Percentiles rank a stretch among this genome's conserved stretches.
phyloP scores from a whole-genome alignment of 2,888 invertebrate genomes.

The Erannis defoliaria region DNA sequence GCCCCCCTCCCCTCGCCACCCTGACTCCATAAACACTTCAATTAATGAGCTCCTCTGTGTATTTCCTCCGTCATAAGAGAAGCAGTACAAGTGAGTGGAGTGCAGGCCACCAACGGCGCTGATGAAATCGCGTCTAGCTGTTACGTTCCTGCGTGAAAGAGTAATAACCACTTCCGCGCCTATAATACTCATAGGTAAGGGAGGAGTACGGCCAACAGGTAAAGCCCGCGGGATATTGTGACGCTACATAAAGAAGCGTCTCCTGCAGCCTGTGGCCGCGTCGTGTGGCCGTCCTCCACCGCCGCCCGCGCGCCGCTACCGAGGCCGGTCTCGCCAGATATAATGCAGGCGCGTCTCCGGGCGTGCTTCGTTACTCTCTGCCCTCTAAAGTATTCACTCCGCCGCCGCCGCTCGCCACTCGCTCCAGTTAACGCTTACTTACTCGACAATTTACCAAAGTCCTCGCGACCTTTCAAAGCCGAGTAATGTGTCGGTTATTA shows the following conservation, averaged over 20 bases:
- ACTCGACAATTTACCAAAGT: slow-evolving; percentile 13
- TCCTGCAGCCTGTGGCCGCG: too few species aligned
- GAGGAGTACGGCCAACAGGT: not conserved
- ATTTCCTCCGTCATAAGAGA: slow-evolving; percentile 9
- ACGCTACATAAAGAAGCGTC: not conserved
- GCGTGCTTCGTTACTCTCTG: not conserved
- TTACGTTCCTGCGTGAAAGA: too few species aligned
- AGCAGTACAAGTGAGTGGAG: slow-evolving; percentile 6
- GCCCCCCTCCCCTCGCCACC: not conserved
- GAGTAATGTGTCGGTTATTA: slow-evolving; percentile 19
- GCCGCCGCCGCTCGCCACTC: slow-evolving; percentile 3
- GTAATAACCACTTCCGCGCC: too few species aligned
- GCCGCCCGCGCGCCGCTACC: not conserved
- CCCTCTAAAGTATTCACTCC: slow-evolving; percentile 5
- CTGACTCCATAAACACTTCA: slow-evolving; percentile 12
- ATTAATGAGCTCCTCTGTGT: slow-evolving; percentile 11
- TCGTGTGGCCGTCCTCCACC: too few species aligned
- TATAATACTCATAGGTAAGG: too few species aligned
- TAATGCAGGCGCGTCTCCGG: not conserved
- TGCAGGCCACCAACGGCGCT: too few species aligned
- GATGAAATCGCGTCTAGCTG: too few species aligned
- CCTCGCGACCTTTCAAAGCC: slow-evolving; percentile 4
- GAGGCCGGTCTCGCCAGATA: slow-evolving; percentile 7
- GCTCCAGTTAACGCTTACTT: too few species aligned
- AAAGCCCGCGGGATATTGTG: not conserved